Evolutionary conservation across 2,797 vertebrate species (phyloP).

Genomic region (Pogonophryne albipinna): DNA sequence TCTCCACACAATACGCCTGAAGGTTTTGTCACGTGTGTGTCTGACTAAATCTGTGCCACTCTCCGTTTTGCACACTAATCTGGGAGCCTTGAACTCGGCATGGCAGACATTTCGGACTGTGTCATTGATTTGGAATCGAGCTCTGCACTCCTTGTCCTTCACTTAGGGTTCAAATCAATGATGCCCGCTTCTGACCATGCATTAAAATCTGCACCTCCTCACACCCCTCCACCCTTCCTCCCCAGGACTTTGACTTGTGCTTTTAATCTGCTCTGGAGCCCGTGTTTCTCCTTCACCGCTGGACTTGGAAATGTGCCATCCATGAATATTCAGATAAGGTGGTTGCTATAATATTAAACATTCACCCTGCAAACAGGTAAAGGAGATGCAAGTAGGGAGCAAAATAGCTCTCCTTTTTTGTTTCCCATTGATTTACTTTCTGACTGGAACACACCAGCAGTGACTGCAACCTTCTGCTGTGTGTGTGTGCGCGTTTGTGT

Average conservation of each 20-base stretch:
- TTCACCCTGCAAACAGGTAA: conserved; percentile 30
- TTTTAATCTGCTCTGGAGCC: conserved; percentile 64
- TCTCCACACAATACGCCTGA: conserved; percentile 5
- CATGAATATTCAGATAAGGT: conserved; percentile 62
- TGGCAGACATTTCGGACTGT: conserved; percentile 82
- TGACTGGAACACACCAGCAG: conserved; percentile 54
- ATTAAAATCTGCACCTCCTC: conserved; percentile 69
- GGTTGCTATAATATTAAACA: conserved; percentile 46
- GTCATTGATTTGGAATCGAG: conserved; percentile 85
- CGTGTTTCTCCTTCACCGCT: conserved; percentile 60
- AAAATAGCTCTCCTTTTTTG: conserved; percentile 59
- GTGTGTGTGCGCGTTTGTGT: conserved; percentile 9
- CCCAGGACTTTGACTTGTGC: conserved; percentile 62
- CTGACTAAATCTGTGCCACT: conserved; percentile 69
- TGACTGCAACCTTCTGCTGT: conserved; percentile 51
- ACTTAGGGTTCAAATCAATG: conserved; percentile 85
- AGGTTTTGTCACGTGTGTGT: conserved; percentile 49
- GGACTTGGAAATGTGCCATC: conserved; percentile 61
- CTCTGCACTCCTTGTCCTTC: conserved; percentile 82
- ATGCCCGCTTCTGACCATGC: conserved; percentile 82
- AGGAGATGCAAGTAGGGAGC: conserved; percentile 19
- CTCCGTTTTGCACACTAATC: conserved; percentile 75
- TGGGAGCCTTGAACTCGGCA: conserved; percentile 65
- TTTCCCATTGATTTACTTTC: conserved; percentile 71
- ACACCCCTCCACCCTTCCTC: conserved; percentile 41